phyloP scores from a whole-genome alignment of 23 tunicate species.

The Trididemnum clinides region DNA sequence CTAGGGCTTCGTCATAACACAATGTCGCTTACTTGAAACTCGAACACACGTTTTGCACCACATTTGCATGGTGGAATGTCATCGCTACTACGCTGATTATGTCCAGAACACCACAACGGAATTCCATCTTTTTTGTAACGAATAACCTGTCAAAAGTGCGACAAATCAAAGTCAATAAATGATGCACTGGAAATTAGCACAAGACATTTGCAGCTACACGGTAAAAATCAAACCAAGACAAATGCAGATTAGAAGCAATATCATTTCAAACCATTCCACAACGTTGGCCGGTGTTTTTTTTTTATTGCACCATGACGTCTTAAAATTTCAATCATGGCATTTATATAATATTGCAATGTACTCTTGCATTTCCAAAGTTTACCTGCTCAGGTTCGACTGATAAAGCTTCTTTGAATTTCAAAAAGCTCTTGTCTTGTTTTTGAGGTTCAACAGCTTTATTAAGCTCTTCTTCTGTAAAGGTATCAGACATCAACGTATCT shows the following conservation, averaged over 20 bases:
- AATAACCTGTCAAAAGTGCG: too few relatives aligned
- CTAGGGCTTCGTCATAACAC: too few relatives aligned
- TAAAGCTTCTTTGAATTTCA: constrained; percentile 31
- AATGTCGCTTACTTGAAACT: constrained; percentile 64
- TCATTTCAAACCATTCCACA: too few relatives aligned
- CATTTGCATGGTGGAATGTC: constrained; percentile 57
- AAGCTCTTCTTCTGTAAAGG: constrained; percentile 35
- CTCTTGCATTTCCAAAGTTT: neutral
- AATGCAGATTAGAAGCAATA: too few relatives aligned
- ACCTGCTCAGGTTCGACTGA: constrained; percentile 55
- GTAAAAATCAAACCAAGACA: too few relatives aligned
- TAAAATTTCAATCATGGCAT: neutral
- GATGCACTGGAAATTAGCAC: too few relatives aligned
- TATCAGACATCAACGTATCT: neutral
- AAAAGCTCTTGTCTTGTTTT: constrained; percentile 34
- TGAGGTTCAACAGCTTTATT: constrained; percentile 12
- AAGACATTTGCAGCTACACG: too few relatives aligned
- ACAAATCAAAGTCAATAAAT: too few relatives aligned
- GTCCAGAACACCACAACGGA: constrained; percentile 67
- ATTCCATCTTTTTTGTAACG: constrained; percentile 57
- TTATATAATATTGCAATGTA: neutral
- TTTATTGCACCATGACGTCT: neutral
- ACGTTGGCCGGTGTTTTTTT: too few relatives aligned
- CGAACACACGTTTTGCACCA: constrained; percentile 46
- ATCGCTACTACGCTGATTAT: neutral